These are phyloP conservation scores for Spilosoma lubricipeda DNA, from an alignment of 2,888 invertebrate genomes.

Conservation along the genomic window DNA sequence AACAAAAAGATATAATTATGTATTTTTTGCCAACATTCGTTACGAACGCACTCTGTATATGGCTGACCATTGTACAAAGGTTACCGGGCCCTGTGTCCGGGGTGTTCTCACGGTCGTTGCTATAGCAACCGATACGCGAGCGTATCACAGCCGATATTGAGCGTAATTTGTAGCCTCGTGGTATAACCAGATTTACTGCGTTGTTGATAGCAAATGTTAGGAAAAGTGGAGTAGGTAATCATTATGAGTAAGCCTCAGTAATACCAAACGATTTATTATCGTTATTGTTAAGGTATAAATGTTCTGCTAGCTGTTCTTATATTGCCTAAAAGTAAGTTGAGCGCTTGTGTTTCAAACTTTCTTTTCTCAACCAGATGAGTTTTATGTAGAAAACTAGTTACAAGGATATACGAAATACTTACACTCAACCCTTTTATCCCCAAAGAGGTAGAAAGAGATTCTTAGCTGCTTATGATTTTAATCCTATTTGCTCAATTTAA, in stretches of 20 bases:
- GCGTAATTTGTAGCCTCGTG: conserved; percentile 82
- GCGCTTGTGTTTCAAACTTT: background rate
- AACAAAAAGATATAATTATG: background rate
- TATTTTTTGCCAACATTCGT: background rate
- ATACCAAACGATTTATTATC: background rate
- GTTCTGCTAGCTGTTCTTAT: background rate
- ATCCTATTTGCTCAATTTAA: too few relatives aligned
- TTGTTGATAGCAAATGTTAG: conserved; percentile 55
- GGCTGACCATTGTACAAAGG: conserved; percentile 48
- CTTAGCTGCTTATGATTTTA: too few relatives aligned
- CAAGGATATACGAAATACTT: too few relatives aligned
- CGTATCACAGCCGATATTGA: conserved; percentile 74
- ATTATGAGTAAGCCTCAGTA: conserved; percentile 18
- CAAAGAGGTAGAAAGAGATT: too few relatives aligned
- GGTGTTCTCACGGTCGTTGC: conserved; percentile 75
- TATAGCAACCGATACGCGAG: conserved; percentile 69
- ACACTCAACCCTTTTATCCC: too few relatives aligned
- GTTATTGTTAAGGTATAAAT: background rate
- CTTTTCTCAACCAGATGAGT: background rate
- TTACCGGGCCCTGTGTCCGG: conserved; percentile 50
- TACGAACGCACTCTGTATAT: conserved; percentile 33
- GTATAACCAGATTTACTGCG: conserved; percentile 69
- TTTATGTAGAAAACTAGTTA: too few relatives aligned
- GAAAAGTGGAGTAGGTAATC: conserved; percentile 49
- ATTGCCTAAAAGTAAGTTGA: background rate